Conservation (phyloP, 2,888 invertebrate species). For the Conomelus anceps region DNA sequence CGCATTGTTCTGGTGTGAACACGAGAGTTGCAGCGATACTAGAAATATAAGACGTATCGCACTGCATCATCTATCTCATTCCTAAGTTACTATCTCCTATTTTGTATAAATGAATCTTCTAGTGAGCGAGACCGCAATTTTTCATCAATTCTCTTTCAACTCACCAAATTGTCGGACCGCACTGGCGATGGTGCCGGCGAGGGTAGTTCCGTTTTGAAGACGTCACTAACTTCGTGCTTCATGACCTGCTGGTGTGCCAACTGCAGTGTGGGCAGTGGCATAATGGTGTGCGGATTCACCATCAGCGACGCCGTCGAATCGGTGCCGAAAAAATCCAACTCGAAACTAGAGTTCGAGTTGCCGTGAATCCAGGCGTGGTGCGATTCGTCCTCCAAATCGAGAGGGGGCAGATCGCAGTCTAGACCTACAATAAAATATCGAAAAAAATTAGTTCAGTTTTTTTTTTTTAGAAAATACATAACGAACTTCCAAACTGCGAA, state of each 20-base stretch:
- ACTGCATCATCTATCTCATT: too few relatives aligned
- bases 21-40: too few relatives aligned
- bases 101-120: too few relatives aligned
- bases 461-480: too few relatives aligned
- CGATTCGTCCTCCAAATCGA: conserved; percentile 58
- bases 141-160: background rate
- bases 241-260: conserved; percentile 34
- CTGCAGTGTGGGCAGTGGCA: conserved; percentile 54
- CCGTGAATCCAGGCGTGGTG: conserved; percentile 35
- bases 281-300: conserved; percentile 86
- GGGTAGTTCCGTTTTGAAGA: conserved; percentile 25
- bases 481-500: too few relatives aligned
- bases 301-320: conserved; percentile 54
- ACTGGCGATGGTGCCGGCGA: conserved; percentile 35
- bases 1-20: too few relatives aligned
- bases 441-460: background rate
- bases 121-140: too few relatives aligned
- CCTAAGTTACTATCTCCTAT: too few relatives aligned
- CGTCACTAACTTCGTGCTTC: conserved; percentile 36
- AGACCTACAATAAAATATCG: conserved; percentile 14
- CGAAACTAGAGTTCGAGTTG: conserved; percentile 31
- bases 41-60: too few relatives aligned
- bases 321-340: conserved; percentile 31
- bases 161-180: background rate
- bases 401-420: conserved; percentile 45